Evolutionary conservation across 2,797 vertebrate genomes (phyloP).

Genomic region (Setipinna tenuifilis): DNA sequence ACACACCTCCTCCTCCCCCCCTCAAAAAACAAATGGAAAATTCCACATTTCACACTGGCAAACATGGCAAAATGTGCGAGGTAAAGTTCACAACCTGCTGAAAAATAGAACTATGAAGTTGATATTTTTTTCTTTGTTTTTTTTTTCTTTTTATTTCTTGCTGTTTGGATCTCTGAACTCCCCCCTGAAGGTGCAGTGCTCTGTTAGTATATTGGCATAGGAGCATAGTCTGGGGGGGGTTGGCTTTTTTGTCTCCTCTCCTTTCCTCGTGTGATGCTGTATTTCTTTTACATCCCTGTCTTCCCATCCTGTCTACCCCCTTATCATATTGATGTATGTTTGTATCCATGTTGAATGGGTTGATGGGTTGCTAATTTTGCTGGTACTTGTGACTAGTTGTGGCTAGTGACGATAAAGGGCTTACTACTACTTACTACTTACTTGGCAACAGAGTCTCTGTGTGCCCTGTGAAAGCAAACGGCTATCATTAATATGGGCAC

Average conservation of each 20-base stretch:
- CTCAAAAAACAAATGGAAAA: conserved; percentile 49
- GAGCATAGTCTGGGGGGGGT: too few species aligned
- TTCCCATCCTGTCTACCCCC: too few species aligned
- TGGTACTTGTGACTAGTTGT: too few species aligned
- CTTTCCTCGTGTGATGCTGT: too few species aligned
- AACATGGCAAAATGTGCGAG: conserved; percentile 41
- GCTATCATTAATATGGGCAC: conserved; percentile 31
- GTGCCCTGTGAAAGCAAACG: conserved; percentile 10
- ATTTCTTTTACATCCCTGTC: too few species aligned
- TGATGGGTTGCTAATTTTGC: too few species aligned
- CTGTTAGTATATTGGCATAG: background rate
- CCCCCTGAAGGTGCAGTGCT: background rate
- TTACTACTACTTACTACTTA: too few species aligned
- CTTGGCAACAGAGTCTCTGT: background rate
- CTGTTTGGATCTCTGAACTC: conserved; percentile 3
- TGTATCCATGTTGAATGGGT: too few species aligned
- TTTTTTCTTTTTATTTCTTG: background rate
- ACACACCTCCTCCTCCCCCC: background rate
- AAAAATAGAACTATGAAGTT: background rate
- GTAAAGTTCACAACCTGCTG: conserved; percentile 2
- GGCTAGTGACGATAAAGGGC: too few species aligned
- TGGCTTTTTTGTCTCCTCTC: too few species aligned
- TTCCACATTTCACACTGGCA: conserved; percentile 47
- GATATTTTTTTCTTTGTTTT: background rate
- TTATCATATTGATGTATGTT: too few species aligned